Percentiles rank a stretch among this genome's conserved stretches.
phyloP scores from a whole-genome alignment of 2,797 vertebrate genomes.

The Ibycter americanus region DNA sequence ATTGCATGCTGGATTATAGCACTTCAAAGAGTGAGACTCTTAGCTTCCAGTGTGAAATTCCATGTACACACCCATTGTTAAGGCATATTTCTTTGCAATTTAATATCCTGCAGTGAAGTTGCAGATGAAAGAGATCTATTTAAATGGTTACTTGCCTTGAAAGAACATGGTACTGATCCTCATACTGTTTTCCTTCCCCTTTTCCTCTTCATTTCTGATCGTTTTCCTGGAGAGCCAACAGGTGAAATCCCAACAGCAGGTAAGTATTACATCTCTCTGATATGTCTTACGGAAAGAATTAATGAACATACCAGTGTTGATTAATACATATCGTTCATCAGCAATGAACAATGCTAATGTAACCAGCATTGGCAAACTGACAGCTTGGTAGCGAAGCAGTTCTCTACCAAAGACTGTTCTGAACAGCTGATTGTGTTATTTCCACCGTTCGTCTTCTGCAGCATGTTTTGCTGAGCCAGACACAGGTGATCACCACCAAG shows the following conservation, averaged over 20 bases:
- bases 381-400: rapidly evolving
- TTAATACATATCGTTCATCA: neutral
- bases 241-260: conserved; percentile 56
- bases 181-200: neutral
- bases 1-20: neutral
- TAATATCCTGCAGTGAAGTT: neutral
- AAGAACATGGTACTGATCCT: neutral
- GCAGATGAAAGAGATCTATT: neutral
- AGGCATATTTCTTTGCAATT: neutral
- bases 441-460: neutral
- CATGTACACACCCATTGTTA: neutral
- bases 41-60: neutral
- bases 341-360: neutral
- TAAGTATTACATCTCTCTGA: conserved; percentile 13
- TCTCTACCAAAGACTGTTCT: neutral
- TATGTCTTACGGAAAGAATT: neutral
- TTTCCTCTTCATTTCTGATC: neutral
- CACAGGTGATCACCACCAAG: neutral
- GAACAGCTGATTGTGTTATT: neutral
- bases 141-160: neutral
- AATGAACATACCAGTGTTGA: neutral
- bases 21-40: neutral
- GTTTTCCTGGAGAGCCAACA: conserved; percentile 47
- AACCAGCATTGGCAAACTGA: neutral
- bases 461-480: neutral